phyloP scores from a whole-genome alignment of 2,888 invertebrate genomes.

The Catonia carolina region DNA sequence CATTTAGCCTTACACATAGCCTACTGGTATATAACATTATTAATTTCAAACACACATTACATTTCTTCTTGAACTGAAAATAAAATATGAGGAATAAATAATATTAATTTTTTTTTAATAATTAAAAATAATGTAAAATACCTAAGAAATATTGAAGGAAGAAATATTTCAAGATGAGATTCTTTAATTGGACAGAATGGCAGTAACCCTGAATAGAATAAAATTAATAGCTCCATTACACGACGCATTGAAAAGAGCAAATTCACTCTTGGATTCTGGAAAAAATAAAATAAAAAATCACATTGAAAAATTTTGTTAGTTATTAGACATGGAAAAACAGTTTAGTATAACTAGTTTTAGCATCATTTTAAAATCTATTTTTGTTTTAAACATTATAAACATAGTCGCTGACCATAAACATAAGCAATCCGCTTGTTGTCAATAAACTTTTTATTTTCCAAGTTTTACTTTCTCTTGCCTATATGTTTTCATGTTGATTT shows the following conservation, averaged over 20 bases:
- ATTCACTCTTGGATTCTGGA: conserved; percentile 55
- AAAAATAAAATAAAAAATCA: conserved; percentile 30
- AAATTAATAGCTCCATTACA: conserved; percentile 47
- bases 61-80: too few species aligned
- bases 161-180: conserved; percentile 55
- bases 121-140: conserved; percentile 1
- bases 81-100: too few species aligned
- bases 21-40: too few species aligned
- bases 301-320: background rate
- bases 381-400: background rate
- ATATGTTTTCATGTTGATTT: too few species aligned
- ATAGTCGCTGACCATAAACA: too few species aligned
- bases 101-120: too few species aligned
- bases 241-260: conserved; percentile 53
- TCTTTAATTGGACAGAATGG: conserved; percentile 58
- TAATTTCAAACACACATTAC: too few species aligned
- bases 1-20: too few species aligned
- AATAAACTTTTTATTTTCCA: too few species aligned
- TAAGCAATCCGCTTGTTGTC: too few species aligned
- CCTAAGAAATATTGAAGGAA: conserved; percentile 49
- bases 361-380: too few species aligned
- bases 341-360: background rate
- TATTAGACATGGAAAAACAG: background rate
- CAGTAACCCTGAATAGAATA: conserved; percentile 55
- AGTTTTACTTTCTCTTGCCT: too few species aligned